Evolutionary conservation across 2,888 invertebrate genomes (phyloP).

Genomic region (Teleiodes luculella): DNA sequence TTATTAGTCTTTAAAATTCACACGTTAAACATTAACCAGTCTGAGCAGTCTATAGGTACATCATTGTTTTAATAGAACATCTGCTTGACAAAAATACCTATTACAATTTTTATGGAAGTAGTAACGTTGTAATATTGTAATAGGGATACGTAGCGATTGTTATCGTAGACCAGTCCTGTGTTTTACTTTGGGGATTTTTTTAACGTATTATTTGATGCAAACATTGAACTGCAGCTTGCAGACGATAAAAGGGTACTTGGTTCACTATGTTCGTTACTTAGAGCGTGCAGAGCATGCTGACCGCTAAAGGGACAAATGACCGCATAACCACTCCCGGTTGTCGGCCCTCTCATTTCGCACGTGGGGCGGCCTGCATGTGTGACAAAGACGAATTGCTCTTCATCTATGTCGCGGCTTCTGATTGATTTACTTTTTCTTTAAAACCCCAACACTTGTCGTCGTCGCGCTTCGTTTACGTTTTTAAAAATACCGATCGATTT

Average conservation of each 20-base stretch:
- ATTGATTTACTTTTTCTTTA: conserved; percentile 74
- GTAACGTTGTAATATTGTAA: no score
- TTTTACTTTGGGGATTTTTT: not conserved
- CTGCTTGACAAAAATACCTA: not conserved
- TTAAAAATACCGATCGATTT: not conserved
- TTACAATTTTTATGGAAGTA: not conserved
- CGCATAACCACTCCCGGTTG: conserved; percentile 65
- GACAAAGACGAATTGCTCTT: conserved; percentile 61
- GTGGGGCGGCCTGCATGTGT: conserved; percentile 39
- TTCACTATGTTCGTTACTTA: conserved; percentile 28
- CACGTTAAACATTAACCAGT: no score
- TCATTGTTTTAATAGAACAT: no score
- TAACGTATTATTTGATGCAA: conserved; percentile 9
- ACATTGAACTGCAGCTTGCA: conserved; percentile 28
- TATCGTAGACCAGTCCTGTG: not conserved
- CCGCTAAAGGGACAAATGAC: conserved; percentile 62
- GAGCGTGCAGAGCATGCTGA: conserved; percentile 55
- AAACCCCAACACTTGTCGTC: conserved; percentile 46
- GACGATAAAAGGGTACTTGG: not conserved
- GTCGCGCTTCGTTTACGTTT: conserved; percentile 27
- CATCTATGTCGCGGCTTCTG: conserved; percentile 61
- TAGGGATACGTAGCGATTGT: not conserved
- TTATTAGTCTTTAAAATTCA: no score
- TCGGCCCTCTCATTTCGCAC: conserved; percentile 51
- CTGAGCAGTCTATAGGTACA: no score